A percentile compares a stretch with the other conserved stretches of the same genome.
These are phyloP conservation scores for fruit fly (Drosophila melanogaster) DNA, from an alignment of 1,140 invertebrate species.

Conservation along the genomic window Release_6_plus_ISO1_MT NT_033777.3:13568501-13569000, in stretches of 20 bases:
- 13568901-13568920: not conserved
- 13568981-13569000: constrained; percentile 78
- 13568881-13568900: constrained; percentile 6
- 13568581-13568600: constrained; percentile 79
- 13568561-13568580: constrained; percentile 54
- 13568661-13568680: constrained; percentile 1
- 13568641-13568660: constrained; percentile 47
- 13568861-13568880: constrained; percentile 60
- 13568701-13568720: constrained; percentile 54
- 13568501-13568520: constrained; percentile 6
- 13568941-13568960: constrained; percentile 13
- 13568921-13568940: not conserved
- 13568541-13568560: constrained; percentile 18
- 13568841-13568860: constrained; percentile 52
- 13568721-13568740: constrained; percentile 74
- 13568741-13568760: constrained; percentile 79
- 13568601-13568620: constrained; percentile 79
- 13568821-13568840: constrained; percentile 40
- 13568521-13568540: constrained; percentile 16
- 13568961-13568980: constrained; percentile 63
- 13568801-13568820: no score
- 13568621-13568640: constrained; percentile 70
- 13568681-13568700: constrained; percentile 64
- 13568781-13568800: constrained; percentile 1
- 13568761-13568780: constrained; percentile 81